Evolutionary conservation across 23 tunicate species (phyloP), one percentile per base, ranked within the genome.

Genomic region (Corella eumyota): DNA sequence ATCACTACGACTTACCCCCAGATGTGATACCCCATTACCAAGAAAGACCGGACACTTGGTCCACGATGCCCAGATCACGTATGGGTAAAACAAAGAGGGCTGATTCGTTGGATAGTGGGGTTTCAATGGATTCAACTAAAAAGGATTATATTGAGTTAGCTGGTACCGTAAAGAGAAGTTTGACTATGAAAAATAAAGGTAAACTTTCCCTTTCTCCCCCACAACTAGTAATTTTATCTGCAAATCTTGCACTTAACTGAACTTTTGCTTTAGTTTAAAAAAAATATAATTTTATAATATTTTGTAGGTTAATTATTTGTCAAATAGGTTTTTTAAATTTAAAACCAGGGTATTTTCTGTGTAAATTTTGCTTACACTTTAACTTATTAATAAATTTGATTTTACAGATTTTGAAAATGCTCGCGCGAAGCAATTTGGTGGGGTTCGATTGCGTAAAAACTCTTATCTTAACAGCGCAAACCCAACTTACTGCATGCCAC

Each of bases 91-190:
- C 60, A 25, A 17, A 19, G 2, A 61, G 59, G 51, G 11, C 61
- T 6, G 68, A 68, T 1, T 76, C 83, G 1, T 58, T 69, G 1
- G 83, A 76, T 36, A 66, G 73, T 44, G 83, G 83, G 4, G 66
- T 76, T 28, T 76, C 83, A 13, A 30, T 76, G 51, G 50, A 31
- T 24, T 72, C 78, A 5, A 50, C 23, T 25, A 50, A 47, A 6
- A 72, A 61, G 30, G 68, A 72, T 50, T 62, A 60, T 25, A 32
- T 50, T 34, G 68, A 72, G 31, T 7, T 61, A 34, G 45, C 68
- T 17, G 62, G 30, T 20, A 72, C 66, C 17, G 78, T 72, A 7
- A 72, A 72, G 31, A 50, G 62, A 7, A 61, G 78, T 72, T 61
- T 72, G 25, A 72, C 34, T 21, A 61, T 61, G 25, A 23, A 62